phyloP scores from a whole-genome alignment of 1,140 invertebrate genomes.

The Drosophila bocki region DNA sequence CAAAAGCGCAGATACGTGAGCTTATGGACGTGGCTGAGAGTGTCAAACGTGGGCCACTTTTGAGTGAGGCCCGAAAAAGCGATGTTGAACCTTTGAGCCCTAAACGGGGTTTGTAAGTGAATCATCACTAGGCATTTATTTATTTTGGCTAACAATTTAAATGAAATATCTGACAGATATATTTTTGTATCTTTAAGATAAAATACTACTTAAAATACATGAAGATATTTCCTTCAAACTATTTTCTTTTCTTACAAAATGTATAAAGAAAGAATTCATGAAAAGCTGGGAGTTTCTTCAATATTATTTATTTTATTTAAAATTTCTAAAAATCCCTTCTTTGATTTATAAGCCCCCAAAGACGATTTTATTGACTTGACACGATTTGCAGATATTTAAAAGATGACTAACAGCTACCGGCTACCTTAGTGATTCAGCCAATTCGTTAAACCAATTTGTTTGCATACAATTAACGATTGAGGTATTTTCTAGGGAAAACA shows the following conservation, averaged over 20 bases:
- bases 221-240: too few species aligned
- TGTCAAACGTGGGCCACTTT: slow-evolving; percentile 52
- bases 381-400: slow-evolving; percentile 15
- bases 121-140: slow-evolving; percentile 5
- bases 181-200: too few species aligned
- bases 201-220: too few species aligned
- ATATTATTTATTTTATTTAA: too few species aligned
- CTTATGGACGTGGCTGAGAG: slow-evolving; percentile 66
- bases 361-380: slow-evolving; percentile 1
- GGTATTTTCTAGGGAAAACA: slow-evolving; percentile 11
- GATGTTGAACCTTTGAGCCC: slow-evolving; percentile 33
- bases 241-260: too few species aligned
- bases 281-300: too few species aligned
- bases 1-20: slow-evolving; percentile 65
- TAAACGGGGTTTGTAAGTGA: slow-evolving; percentile 15
- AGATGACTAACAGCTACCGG: slow-evolving; percentile 8
- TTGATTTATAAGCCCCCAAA: background rate
- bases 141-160: background rate
- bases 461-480: slow-evolving; percentile 34
- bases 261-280: too few species aligned
- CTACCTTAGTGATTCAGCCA: slow-evolving; percentile 18
- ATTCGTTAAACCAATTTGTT: slow-evolving; percentile 12
- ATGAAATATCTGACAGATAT: background rate
- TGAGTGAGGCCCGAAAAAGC: slow-evolving; percentile 9
- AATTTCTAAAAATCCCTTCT: background rate